Evolutionary conservation across 2,888 invertebrate genomes (phyloP), one percentile per base, ranked within the genome.

Genomic region (Caenorhabditis sulstoni): DNA sequence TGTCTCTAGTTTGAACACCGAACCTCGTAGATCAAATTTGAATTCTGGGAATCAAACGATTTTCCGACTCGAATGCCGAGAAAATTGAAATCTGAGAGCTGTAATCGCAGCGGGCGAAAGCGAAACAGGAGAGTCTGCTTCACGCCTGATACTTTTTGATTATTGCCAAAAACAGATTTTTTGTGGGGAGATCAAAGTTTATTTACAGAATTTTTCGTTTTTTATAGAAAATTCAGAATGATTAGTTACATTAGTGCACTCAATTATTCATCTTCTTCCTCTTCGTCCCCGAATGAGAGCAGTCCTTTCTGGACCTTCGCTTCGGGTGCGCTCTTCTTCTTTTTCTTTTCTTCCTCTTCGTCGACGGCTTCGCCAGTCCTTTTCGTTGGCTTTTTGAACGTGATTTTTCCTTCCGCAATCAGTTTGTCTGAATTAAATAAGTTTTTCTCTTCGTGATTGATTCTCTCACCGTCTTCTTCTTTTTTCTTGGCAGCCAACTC

Each of bases 371-470:
- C 81, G 9, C 73, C 81, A n/a, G 45, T 58, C 22, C 88, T 76
- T 80, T 88, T 88, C 45, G 59, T 71, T 9, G 87, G 88, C 65
- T 88, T 88, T 55, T 87, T 87, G 81, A 88, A 88, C 8, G 81
- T 86, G 57, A 88, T 88, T 58, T 85, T 85, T 16, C 88, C 87
- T 20, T 87, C 85, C 3, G 85, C 85, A 16, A 88, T 89, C 52
- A 84, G 81, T 52, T 84, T 81, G 37, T 82, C 86, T 87, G 59
- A n/a, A n/a, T n/a, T 66, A 86, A 77, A 39, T 20, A 1, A 18
- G 29, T 41, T 14, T 14, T 11, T 41, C 14, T 41, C 18, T 16
- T n/a, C n/a, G n/a, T n/a, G n/a, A n/a, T n/a, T n/a, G n/a, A n/a
- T n/a, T n/a, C 37, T 39, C 41, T 7, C 41, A 85, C 86, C 81